Percentiles rank a stretch among this genome's conserved stretches.
These are phyloP conservation scores for Brachypterus glaber DNA, from an alignment of 2,888 invertebrate genomes.

Conservation along the genomic window DNA sequence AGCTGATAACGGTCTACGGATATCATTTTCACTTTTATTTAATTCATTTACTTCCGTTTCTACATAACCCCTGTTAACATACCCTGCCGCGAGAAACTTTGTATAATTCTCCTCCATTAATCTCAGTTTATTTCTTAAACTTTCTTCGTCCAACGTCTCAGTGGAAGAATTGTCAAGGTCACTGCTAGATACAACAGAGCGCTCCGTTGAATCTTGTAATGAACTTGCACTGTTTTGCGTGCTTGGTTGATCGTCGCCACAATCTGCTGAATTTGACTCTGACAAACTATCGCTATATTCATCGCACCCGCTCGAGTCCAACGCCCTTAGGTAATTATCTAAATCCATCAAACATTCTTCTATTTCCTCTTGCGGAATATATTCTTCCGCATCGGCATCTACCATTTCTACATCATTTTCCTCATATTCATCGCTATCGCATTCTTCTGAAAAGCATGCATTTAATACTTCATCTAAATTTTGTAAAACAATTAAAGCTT, in stretches of 20 bases:
- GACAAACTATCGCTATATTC: constrained; percentile 13
- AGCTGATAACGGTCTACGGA: constrained; percentile 19
- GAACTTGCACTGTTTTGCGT: constrained; percentile 17
- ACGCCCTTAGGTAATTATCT: constrained; percentile 44
- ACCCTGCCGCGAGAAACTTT: constrained; percentile 26
- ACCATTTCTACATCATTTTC: constrained; percentile 3
- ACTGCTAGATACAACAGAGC: constrained; percentile 2
- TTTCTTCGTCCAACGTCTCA: constrained; percentile 17
- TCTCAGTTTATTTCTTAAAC: constrained; percentile 23
- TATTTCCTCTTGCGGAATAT: constrained; percentile 23
- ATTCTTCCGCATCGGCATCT: constrained; percentile 1
- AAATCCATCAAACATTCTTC: constrained; percentile 45
- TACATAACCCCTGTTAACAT: constrained; percentile 27
- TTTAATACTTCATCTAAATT: constrained; percentile 52
- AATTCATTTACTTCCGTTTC: constrained; percentile 21
- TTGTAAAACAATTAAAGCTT: constrained; percentile 47
- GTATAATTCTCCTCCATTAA: constrained; percentile 31
- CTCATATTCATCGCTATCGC: constrained; percentile 29
- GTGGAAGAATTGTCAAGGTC: constrained; percentile 10
- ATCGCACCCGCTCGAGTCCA: constrained; percentile 32
- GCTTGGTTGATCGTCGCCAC: constrained; percentile 15
- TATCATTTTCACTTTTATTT: constrained; percentile 4
- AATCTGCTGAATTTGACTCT: constrained; percentile 12
- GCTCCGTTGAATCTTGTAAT: constrained; percentile 11
- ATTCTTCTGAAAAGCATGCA: constrained; percentile 27